Base-by-base conservation (phyloP, 2,888 invertebrate species). In the Brenthis ino region DNA sequence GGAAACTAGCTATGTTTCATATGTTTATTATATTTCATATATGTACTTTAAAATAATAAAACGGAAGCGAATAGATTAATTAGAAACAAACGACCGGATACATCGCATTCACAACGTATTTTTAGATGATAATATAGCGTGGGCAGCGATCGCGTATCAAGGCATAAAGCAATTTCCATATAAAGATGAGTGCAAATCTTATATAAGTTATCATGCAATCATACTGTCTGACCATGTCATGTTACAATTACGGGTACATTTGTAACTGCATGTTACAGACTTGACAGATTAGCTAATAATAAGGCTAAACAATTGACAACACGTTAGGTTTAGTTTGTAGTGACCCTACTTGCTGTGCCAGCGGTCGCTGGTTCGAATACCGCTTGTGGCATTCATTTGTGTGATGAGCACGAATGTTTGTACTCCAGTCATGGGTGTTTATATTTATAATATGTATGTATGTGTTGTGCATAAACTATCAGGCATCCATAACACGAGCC, bases 81-180 rank as follows among this genome's bases (percentile, higher is more conserved):
- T 58, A 48, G 0, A 8, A 20, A 58, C 16, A 37, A 56, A 13
- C 57, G 24, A 16, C 6, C 20, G 43, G 14, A 12, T 47, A 47
- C 6, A 6, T 47, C 16, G 8, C 24, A 24, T 47, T 47, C 43
- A 55, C 20, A 47, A 6, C 43, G 43, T 24, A 20, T 47, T 58
- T 43, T 58, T 24, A 48, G n/a, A 58, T 12, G 33, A 37, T 58
- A 58, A 58, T 43, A 43, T 24, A 48, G 20, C 57, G 47, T 58
- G 48, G 14, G 48, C 48, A 50, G 28, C 50, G 5, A 60, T 24
- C 28, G 28, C 47, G 48, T 47, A 47, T 24, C 20, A 58, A 50
- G 57, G n/a, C 1, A 24, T 24, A 58, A 24, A 58, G 48, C 24
- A 48, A 58, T 58, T 58, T 58, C 24, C 48, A 50, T 60, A n/a